phyloP scores from a whole-genome alignment of 2,888 invertebrate species.

The Alcis repandata region DNA sequence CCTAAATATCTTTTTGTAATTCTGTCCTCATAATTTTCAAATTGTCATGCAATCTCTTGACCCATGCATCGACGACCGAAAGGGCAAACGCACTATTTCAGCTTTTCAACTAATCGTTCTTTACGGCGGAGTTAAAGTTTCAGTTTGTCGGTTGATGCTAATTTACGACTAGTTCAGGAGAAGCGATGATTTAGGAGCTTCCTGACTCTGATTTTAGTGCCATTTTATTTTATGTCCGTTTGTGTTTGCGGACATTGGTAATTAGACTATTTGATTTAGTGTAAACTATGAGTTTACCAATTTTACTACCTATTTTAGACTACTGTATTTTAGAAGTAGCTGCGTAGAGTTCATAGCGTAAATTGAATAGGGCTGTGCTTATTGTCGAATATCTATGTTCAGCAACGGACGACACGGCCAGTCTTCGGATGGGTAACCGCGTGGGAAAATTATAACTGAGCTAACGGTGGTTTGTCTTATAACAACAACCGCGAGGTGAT shows the following conservation, averaged over 20 bases:
- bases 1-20: neutral
- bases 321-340: no score
- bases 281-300: no score
- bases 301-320: no score
- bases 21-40: neutral
- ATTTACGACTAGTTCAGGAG: constrained; percentile 23
- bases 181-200: constrained; percentile 14
- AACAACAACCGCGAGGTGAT: no score
- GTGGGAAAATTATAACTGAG: no score
- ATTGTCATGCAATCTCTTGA: constrained; percentile 54
- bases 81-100: constrained; percentile 57
- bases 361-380: no score
- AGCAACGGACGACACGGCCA: no score
- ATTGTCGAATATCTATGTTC: no score
- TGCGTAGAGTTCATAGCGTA: no score
- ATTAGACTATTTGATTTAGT: neutral
- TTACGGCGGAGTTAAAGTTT: constrained; percentile 45
- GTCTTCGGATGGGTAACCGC: no score
- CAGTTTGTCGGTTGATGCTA: constrained; percentile 26
- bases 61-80: constrained; percentile 56
- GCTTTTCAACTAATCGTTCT: constrained; percentile 56
- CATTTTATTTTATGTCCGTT: neutral
- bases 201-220: neutral
- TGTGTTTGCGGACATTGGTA: neutral
- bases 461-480: no score